Evolutionary conservation across 2,797 vertebrate species (phyloP), one percentile per base, ranked within the genome.

Genomic region (Enteromius anoplus): DNA sequence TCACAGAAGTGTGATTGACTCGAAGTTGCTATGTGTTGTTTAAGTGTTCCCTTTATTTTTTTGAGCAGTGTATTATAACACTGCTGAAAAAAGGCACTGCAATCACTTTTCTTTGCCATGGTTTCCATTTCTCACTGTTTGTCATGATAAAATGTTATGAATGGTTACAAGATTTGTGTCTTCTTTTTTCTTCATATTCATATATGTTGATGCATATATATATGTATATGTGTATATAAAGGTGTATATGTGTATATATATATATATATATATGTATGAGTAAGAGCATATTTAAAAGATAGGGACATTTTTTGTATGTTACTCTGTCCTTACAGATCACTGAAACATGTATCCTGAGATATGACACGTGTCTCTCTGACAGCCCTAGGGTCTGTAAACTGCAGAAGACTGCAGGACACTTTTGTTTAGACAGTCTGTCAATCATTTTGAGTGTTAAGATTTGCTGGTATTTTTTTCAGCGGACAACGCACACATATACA

Each of bases 271-370:
- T n/a, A n/a, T n/a, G n/a, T n/a, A n/a, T n/a, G 12, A 23, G 14
- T 37, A n/a, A 72, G 26, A 62, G 40, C 1, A 60, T 6, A 72
- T 86, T 86, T 76, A 88, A 78, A 72, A 14, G 19, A 34, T 34
- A 5, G 4, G 34, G 34, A 34, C 29, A 53, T 21, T 42, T 69
- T 53, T 42, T 40, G 40, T 40, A 8, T 40, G 1, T 40, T 40
- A 40, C 4, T 12, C 17, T 14, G 26, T 4, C 34, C 47, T 79
- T 49, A 55, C 9, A 12, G 14, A 55, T 69, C 32, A 68, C 78
- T 42, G 32, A 68, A 34, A 34, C 26, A 26, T 15, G 62, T 11
- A n/a, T 53, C 47, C n/a, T 34, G 23, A 29, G 23, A 62, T 62
- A 15, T 62, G 23, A 49, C 69, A 32, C 9, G 9, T 21, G 5